Evolutionary conservation across 2,888 invertebrate genomes (phyloP).

Genomic region (Pasiphila rectangulata): DNA sequence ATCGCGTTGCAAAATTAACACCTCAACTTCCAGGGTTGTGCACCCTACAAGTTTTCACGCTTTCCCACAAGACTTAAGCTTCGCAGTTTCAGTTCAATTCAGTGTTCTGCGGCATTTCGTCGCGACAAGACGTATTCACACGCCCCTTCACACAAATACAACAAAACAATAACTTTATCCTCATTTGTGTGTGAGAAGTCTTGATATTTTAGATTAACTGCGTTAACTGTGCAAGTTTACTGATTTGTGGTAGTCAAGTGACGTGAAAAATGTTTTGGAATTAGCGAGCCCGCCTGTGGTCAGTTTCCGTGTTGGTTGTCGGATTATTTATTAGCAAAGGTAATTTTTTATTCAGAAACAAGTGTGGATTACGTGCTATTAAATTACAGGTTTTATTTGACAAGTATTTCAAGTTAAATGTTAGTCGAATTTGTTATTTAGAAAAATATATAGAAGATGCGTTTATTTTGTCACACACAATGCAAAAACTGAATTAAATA

Average conservation of each 20-base stretch:
- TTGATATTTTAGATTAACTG: conserved; percentile 5
- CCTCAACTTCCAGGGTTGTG: not conserved
- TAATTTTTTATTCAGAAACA: too few species aligned
- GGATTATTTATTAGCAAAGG: conserved; percentile 14
- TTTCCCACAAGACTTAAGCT: conserved; percentile 18
- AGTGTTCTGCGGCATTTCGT: conserved; percentile 57
- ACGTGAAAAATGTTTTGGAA: conserved; percentile 12
- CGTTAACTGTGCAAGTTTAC: not conserved
- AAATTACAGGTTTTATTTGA: too few species aligned
- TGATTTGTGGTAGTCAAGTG: conserved; percentile 1
- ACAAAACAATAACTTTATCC: conserved; percentile 16
- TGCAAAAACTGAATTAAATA: too few species aligned
- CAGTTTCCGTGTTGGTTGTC: conserved; percentile 13
- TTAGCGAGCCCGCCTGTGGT: conserved; percentile 10
- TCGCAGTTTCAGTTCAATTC: conserved; percentile 40
- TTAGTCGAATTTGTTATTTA: too few species aligned
- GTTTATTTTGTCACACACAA: too few species aligned
- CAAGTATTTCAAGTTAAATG: too few species aligned
- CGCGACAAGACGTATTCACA: conserved; percentile 33
- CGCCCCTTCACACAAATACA: conserved; percentile 5
- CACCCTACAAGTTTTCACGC: conserved; percentile 14
- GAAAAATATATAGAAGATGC: too few species aligned
- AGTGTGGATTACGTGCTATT: too few species aligned
- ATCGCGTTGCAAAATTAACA: too few species aligned
- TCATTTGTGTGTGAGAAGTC: conserved; percentile 1